Evolutionary conservation across 1,140 invertebrate genomes (phyloP), one percentile per base, ranked within the genome.

Genomic region (Ostrea denselamellosa): DNA sequence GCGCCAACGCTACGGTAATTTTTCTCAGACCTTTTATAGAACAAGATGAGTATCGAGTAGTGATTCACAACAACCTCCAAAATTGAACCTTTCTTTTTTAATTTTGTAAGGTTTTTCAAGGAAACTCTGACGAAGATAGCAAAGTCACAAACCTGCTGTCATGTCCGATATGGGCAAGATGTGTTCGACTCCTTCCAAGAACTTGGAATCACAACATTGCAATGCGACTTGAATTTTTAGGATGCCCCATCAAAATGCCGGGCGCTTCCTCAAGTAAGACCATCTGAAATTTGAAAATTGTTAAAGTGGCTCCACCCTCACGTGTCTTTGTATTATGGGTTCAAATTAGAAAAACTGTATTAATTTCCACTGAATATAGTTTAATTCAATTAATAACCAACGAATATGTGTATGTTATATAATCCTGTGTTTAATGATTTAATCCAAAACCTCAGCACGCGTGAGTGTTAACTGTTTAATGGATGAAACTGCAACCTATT

Each of bases 121-220:
- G 86, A 8, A 89, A 89, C 25, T 28, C 54, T 22, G 89, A 89
- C 22, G 56, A 86, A 56, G 86, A 89, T 51, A 89, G 85, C 17
- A 83, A 68, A 54, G 77, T 86, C 0, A 86, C 54, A n/a, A 68
- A 87, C 25, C 28, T 71, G 14, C 54, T 89, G 0, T 28, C 62
- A 22, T 89, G 89, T 87, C 86, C 86, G 9, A 83, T 85, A 54
- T 83, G 86, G 25, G 89, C 86, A 14, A 89, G 87, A 83, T 89
- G 89, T 84, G 62, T 89, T 14, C 77, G 89, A 62, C 54, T 89
- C 5, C 25, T 83, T 9, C 89, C 89, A 14, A 65, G 28, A 83
- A 62, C 56, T n/a, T 89, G 86, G 89, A 85, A 89, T 71, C 87
- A 86, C 68, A 65, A 87, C 0, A 89, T 89, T 28, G 83, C 65